A percentile compares a stretch with the other conserved stretches of the same genome.
These are phyloP conservation scores for Acipenser ruthenus DNA, from an alignment of 2,797 vertebrate genomes.

Conservation along the genomic window DNA sequence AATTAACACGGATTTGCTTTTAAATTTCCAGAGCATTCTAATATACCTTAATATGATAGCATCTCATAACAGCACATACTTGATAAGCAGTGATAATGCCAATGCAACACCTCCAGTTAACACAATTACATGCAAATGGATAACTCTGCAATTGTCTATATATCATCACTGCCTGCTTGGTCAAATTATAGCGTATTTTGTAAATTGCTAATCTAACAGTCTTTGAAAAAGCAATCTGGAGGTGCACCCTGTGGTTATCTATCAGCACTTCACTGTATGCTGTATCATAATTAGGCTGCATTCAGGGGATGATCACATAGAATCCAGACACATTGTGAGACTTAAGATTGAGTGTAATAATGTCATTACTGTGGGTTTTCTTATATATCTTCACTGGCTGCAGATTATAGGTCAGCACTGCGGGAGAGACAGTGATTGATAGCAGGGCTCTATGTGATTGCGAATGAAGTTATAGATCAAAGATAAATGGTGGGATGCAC, in stretches of 20 bases:
- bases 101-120: neutral
- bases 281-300: conserved; percentile 35
- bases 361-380: conserved; percentile 5
- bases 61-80: neutral
- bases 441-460: conserved; percentile 49
- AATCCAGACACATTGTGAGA: conserved; percentile 1
- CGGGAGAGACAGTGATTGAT: conserved; percentile 52
- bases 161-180: neutral
- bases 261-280: conserved; percentile 5
- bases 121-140: neutral
- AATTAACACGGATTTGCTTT: neutral
- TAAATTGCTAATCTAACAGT: neutral
- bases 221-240: conserved; percentile 3
- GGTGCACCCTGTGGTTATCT: conserved; percentile 5
- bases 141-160: neutral
- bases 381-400: conserved; percentile 31
- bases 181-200: neutral
- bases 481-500: conserved; percentile 44
- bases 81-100: neutral
- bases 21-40: neutral
- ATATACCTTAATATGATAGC: neutral
- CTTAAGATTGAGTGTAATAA: conserved; percentile 10
- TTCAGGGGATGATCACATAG: conserved; percentile 41
- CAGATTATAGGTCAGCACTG: conserved; percentile 40
- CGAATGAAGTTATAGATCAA: conserved; percentile 52